Evolutionary conservation across 2,888 invertebrate genomes (phyloP).

Genomic region (Drosophila austrosaltans): DNA sequence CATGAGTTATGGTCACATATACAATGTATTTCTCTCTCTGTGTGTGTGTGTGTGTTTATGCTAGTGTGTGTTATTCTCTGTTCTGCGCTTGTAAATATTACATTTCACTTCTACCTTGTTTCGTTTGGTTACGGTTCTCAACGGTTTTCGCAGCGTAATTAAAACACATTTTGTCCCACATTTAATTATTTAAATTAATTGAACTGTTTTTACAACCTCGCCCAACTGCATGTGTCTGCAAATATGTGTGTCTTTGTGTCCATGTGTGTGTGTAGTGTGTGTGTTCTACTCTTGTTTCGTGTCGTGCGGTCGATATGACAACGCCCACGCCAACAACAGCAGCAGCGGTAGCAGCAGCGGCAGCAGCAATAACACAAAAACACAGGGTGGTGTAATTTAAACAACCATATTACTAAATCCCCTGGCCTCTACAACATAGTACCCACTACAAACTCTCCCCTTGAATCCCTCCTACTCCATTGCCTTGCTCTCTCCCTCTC

Average conservation of each 20-base stretch:
- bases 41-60: conserved; percentile 21
- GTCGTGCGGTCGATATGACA: conserved; percentile 75
- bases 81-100: conserved; percentile 51
- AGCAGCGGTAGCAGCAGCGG: not conserved
- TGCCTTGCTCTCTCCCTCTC: not conserved
- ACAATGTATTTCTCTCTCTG: conserved; percentile 38
- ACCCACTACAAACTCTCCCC: not conserved
- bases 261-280: conserved; percentile 40
- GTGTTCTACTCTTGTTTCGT: conserved; percentile 43
- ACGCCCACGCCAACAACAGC: conserved; percentile 55
- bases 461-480: not conserved
- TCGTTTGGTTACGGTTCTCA: conserved; percentile 23
- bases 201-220: conserved; percentile 71
- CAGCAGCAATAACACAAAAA: conserved; percentile 17
- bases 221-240: conserved; percentile 28
- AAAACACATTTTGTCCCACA: conserved; percentile 70
- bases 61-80: conserved; percentile 22
- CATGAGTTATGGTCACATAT: conserved; percentile 13
- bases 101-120: conserved; percentile 38
- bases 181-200: conserved; percentile 78
- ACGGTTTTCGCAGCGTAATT: conserved; percentile 60
- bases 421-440: conserved; percentile 59
- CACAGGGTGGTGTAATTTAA: conserved; percentile 63
- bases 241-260: conserved; percentile 37
- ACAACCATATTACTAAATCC: conserved; percentile 73